Evolutionary conservation across 2,888 invertebrate genomes (phyloP).

Genomic region (Megastigmus dorsalis): DNA sequence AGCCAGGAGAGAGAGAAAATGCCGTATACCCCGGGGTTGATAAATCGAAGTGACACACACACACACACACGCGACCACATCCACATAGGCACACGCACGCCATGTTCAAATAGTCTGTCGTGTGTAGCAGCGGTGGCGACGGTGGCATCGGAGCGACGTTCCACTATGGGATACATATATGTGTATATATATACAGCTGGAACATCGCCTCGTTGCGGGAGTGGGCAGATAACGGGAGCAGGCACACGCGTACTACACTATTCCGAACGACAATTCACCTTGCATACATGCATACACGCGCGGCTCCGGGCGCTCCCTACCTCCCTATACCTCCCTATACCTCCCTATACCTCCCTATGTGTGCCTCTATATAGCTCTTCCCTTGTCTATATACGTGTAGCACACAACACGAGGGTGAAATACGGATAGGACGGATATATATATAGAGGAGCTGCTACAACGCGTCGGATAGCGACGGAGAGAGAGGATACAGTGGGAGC

Average conservation of each 20-base stretch:
- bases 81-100: neutral
- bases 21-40: slow-evolving; percentile 40
- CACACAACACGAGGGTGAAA: too few species aligned
- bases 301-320: neutral
- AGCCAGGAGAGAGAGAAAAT: slow-evolving; percentile 37
- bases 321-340: too few species aligned
- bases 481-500: slow-evolving; percentile 17
- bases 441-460: too few species aligned
- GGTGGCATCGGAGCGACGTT: too few species aligned
- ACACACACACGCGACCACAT: too few species aligned
- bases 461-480: too few species aligned
- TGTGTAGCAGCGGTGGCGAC: neutral
- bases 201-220: too few species aligned
- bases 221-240: slow-evolving; percentile 9
- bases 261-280: slow-evolving; percentile 33
- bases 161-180: neutral
- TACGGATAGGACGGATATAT: too few species aligned
- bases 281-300: neutral
- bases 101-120: neutral
- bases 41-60: slow-evolving; percentile 45
- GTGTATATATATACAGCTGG: too few species aligned
- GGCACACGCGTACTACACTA: slow-evolving; percentile 4
- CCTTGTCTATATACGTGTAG: too few species aligned
- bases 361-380: too few species aligned
- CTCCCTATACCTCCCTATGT: too few species aligned